These are phyloP conservation scores for Ruditapes philippinarum DNA, from an alignment of 1,140 invertebrate genomes.

Conservation along the genomic window DNA sequence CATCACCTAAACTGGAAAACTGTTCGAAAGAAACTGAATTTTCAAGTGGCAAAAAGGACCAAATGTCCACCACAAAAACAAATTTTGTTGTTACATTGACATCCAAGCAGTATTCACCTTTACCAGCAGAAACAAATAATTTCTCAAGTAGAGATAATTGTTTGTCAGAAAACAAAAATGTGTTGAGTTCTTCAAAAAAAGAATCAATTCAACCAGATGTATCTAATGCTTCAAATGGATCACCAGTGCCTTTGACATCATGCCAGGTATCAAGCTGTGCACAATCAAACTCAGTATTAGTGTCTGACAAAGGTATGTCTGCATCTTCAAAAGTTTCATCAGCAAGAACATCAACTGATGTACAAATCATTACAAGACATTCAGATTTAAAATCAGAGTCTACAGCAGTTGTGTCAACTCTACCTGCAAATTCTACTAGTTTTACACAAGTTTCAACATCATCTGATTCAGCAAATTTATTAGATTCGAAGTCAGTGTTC, in stretches of 20 bases:
- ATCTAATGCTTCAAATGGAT: neutral
- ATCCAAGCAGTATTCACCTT: neutral
- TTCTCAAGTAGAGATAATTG: neutral
- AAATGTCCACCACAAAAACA: neutral
- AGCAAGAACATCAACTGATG: neutral
- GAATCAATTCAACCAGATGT: neutral
- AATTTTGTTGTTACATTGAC: neutral
- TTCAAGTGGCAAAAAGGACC: too few relatives aligned
- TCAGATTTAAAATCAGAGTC: too few relatives aligned
- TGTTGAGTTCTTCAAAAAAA: neutral
- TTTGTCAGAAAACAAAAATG: too few relatives aligned
- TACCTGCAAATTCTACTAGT: too few relatives aligned
- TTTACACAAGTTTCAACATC: neutral
- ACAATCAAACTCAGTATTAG: neutral
- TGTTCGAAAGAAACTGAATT: too few relatives aligned
- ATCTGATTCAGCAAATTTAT: neutral
- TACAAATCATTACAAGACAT: too few relatives aligned
- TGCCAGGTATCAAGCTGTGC: neutral
- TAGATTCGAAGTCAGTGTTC: too few relatives aligned
- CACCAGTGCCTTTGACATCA: neutral
- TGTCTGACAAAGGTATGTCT: neutral
- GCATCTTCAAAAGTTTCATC: neutral
- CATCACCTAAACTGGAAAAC: too few relatives aligned
- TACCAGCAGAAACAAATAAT: neutral
- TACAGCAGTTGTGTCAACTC: too few relatives aligned